Evolutionary conservation across 2,888 invertebrate genomes (phyloP).

Genomic region (Cephus spinipes): DNA sequence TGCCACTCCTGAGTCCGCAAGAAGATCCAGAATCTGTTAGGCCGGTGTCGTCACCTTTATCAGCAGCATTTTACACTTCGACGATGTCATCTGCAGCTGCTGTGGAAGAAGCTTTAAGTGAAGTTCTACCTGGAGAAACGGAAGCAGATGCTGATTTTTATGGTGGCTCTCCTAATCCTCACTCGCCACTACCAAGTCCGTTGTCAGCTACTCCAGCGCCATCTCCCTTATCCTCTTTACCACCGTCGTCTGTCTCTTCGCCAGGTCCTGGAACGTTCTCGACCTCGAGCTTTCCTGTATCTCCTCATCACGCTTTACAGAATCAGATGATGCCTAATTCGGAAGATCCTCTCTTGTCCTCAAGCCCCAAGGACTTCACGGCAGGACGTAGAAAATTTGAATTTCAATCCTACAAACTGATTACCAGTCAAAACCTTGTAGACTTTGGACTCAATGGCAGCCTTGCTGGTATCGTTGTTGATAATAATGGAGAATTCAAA

Average conservation of each 20-base stretch:
- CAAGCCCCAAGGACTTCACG: slow-evolving; percentile 84
- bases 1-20: slow-evolving; percentile 63
- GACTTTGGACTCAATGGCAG: slow-evolving; percentile 69
- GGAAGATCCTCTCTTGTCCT: slow-evolving; percentile 86
- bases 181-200: slow-evolving; percentile 73
- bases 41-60: slow-evolving; percentile 83
- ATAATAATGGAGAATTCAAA: slow-evolving; percentile 74
- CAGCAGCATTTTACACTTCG: slow-evolving; percentile 85
- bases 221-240: slow-evolving; percentile 65
- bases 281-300: slow-evolving; percentile 61
- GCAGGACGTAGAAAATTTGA: slow-evolving; percentile 69
- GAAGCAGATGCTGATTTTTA: slow-evolving; percentile 70
- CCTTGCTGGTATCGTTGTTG: slow-evolving; percentile 72
- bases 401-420: slow-evolving; percentile 71
- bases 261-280: slow-evolving; percentile 60
- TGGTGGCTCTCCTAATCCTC: slow-evolving; percentile 66
- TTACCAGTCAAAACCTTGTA: slow-evolving; percentile 69
- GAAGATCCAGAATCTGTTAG: slow-evolving; percentile 74
- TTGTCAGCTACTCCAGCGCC: slow-evolving; percentile 75
- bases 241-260: slow-evolving; percentile 62
- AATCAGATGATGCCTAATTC: slow-evolving; percentile 90
- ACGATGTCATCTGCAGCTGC: slow-evolving; percentile 89
- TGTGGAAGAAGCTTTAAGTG: slow-evolving; percentile 87
- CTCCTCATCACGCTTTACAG: slow-evolving; percentile 71
- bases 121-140: slow-evolving; percentile 84